Percentiles rank a stretch among this genome's conserved stretches.
Evolutionary conservation across 2,888 invertebrate species (phyloP).

Genomic region (Drosophila histrio): DNA sequence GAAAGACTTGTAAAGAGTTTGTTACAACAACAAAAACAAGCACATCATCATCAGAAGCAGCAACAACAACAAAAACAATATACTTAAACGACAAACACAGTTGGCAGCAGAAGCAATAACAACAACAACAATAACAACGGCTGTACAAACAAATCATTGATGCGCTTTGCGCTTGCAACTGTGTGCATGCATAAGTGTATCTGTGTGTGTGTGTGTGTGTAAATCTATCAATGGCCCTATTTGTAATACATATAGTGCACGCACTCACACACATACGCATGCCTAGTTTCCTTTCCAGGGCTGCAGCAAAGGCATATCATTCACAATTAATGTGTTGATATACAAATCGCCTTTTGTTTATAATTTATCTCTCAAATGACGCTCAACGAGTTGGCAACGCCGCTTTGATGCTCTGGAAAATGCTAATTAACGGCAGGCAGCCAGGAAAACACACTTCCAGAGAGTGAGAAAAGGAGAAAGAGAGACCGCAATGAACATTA

Average conservation of each 20-base stretch:
- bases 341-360: constrained; percentile 58
- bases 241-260: constrained; percentile 42
- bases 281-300: constrained; percentile 11
- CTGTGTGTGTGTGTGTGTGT: constrained; percentile 35
- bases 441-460: not conserved
- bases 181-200: not conserved
- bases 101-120: constrained; percentile 23
- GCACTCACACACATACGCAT: not conserved
- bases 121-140: constrained; percentile 8
- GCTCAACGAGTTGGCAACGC: constrained; percentile 25
- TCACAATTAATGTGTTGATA: constrained; percentile 68
- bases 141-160: constrained; percentile 51
- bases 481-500: constrained; percentile 6
- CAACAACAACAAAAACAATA: constrained; percentile 9
- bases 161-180: constrained; percentile 20
- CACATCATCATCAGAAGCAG: constrained; percentile 5
- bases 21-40: constrained; percentile 2
- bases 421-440: constrained; percentile 52
- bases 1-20: constrained; percentile 27
- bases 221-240: constrained; percentile 60
- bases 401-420: constrained; percentile 40
- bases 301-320: constrained; percentile 40
- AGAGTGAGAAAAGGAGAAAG: constrained; percentile 25
- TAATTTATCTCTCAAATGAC: constrained; percentile 46
- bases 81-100: constrained; percentile 22